phyloP scores from a whole-genome alignment of 2,113 vertebrate genomes.

The Aphyosemion australe region DNA sequence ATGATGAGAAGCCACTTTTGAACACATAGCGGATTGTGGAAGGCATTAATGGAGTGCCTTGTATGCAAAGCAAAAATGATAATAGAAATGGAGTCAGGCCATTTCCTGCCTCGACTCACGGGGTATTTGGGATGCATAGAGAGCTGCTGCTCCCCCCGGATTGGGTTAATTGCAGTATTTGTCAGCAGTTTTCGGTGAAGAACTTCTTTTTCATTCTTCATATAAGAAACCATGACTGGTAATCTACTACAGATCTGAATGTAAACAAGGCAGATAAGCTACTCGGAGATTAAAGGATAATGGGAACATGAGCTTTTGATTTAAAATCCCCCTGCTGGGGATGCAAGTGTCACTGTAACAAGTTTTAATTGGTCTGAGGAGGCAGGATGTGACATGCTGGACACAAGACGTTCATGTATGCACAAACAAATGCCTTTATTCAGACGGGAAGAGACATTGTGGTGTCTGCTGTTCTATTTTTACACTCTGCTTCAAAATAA shows the following conservation, averaged over 20 bases:
- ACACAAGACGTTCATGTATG: constrained; percentile 16
- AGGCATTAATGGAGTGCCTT: constrained; percentile 32
- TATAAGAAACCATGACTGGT: constrained; percentile 28
- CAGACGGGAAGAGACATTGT: constrained; percentile 23
- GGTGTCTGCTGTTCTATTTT: constrained; percentile 54
- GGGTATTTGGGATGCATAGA: constrained; percentile 32
- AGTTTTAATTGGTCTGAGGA: constrained; percentile 55
- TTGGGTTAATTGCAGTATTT: constrained; percentile 63
- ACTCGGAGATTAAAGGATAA: constrained; percentile 33
- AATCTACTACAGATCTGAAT: constrained; percentile 34
- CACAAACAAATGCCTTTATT: constrained; percentile 21
- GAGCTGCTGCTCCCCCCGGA: constrained; percentile 45
- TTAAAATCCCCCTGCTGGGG: constrained; percentile 31
- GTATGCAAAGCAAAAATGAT: constrained; percentile 50
- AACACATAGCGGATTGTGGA: constrained; percentile 39
- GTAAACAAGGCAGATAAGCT: constrained; percentile 46
- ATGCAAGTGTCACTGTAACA: constrained; percentile 39
- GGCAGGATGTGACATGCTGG: constrained; percentile 39
- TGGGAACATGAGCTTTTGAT: constrained; percentile 32
- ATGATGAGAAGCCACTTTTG: constrained; percentile 26
- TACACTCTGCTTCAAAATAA: constrained; percentile 41
- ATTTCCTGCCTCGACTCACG: constrained; percentile 45
- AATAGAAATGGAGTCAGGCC: constrained; percentile 46
- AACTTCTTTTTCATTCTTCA: constrained; percentile 48
- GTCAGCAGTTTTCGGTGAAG: constrained; percentile 59